A percentile compares a stretch with the other conserved stretches of the same genome.
These are phyloP conservation scores for Caranx melampygus DNA, from an alignment of 2,113 vertebrate species.

Conservation along the genomic window DNA sequence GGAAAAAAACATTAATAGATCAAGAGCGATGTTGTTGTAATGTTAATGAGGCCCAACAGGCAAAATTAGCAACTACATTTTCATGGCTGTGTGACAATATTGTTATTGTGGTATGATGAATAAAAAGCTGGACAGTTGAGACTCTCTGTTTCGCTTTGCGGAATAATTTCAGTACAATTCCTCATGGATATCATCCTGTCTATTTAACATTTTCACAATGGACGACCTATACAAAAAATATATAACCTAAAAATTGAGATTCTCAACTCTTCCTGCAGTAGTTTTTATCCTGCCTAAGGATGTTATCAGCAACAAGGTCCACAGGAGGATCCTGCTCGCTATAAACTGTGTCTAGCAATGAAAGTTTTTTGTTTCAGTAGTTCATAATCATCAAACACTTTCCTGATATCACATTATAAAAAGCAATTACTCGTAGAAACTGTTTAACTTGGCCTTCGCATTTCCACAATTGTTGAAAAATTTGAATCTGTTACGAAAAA, in stretches of 20 bases:
- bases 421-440: neutral
- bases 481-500: neutral
- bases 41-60: constrained; percentile 5
- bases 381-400: too few species aligned
- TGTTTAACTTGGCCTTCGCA: neutral
- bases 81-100: neutral
- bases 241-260: too few species aligned
- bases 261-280: neutral
- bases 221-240: neutral
- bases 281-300: neutral
- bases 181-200: neutral
- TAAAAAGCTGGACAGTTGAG: neutral
- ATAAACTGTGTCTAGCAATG: too few species aligned
- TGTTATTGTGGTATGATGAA: neutral
- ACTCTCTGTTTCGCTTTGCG: too few species aligned
- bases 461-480: neutral
- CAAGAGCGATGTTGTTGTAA: neutral
- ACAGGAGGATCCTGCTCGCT: too few species aligned
- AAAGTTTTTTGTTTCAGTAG: too few species aligned
- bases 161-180: neutral
- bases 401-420: too few species aligned
- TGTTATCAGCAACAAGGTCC: neutral
- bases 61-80: neutral
- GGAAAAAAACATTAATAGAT: constrained; percentile 7
- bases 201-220: neutral